A percentile compares a stretch with the other conserved stretches of the same genome.
Evolutionary conservation across 2,113 vertebrate genomes (phyloP).

Genomic region (Pagrus major): DNA sequence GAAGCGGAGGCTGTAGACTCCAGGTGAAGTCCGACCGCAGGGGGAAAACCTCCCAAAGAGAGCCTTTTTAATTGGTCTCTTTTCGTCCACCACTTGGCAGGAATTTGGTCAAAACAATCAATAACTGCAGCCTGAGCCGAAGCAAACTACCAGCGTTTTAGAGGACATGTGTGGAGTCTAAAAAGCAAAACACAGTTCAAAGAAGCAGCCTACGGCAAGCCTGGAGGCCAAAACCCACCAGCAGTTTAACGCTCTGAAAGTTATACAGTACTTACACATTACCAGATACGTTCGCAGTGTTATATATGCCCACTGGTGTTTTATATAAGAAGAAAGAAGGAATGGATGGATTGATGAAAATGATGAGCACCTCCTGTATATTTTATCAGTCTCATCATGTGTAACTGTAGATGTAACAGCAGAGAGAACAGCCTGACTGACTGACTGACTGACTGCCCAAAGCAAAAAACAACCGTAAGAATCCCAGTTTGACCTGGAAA

Average conservation of each 20-base stretch:
- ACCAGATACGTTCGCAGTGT: neutral
- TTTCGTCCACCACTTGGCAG: slow-evolving; percentile 13
- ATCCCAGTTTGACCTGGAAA: too few species aligned
- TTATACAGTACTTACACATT: neutral
- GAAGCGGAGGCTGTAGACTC: slow-evolving; percentile 1
- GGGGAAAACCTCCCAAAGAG: neutral
- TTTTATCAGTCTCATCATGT: too few species aligned
- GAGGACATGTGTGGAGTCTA: slow-evolving; percentile 1
- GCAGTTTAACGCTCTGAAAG: neutral
- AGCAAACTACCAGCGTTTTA: neutral
- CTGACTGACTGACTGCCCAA: too few species aligned
- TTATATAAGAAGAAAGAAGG: too few species aligned
- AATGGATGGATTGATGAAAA: too few species aligned
- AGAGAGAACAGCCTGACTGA: too few species aligned
- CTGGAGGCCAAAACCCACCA: slow-evolving; percentile 26
- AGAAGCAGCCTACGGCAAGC: slow-evolving; percentile 49
- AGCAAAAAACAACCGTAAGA: too few species aligned
- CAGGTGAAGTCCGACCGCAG: slow-evolving; percentile 8
- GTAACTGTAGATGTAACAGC: too few species aligned
- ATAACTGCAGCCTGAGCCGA: slow-evolving; percentile 23
- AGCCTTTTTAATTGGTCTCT: slow-evolving; percentile 11
- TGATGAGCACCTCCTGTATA: too few species aligned
- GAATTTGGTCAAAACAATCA: slow-evolving; percentile 38
- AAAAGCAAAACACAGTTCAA: slow-evolving; percentile 30
- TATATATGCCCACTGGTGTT: slow-evolving; percentile 2